phyloP scores from a whole-genome alignment of 2,113 vertebrate genomes.

The Chlamydotis undulata region DNA sequence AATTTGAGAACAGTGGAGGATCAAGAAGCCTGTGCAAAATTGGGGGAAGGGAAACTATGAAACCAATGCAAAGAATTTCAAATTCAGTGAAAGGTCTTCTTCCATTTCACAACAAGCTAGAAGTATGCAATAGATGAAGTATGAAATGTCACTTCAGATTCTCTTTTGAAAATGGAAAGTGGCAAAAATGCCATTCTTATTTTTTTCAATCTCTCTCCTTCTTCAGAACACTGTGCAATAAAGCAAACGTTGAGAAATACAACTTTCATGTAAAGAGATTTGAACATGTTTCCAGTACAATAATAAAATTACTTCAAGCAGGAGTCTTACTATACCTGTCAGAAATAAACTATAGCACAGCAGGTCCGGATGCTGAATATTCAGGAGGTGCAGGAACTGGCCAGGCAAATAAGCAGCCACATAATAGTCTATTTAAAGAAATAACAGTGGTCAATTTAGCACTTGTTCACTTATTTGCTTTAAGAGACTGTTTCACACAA shows the following conservation, averaged over 20 bases:
- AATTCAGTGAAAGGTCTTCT: slow-evolving; percentile 31
- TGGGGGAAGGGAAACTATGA: slow-evolving; percentile 3
- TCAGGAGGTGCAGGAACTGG: slow-evolving; percentile 90
- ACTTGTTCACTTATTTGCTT: slow-evolving; percentile 8
- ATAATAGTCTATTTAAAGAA: slow-evolving; percentile 83
- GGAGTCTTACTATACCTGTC: slow-evolving; percentile 76
- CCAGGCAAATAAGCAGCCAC: slow-evolving; percentile 87
- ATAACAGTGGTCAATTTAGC: slow-evolving; percentile 42
- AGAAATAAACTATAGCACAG: slow-evolving; percentile 91
- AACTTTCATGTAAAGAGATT: background rate
- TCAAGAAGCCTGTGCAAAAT: background rate
- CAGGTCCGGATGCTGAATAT: slow-evolving; percentile 89
- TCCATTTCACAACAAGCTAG: slow-evolving; percentile 10
- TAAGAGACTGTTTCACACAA: slow-evolving; percentile 9
- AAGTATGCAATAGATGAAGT: background rate
- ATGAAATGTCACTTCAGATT: background rate
- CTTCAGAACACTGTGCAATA: background rate
- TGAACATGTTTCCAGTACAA: background rate
- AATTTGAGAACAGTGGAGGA: slow-evolving; percentile 48
- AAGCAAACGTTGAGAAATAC: background rate
- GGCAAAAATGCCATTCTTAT: background rate
- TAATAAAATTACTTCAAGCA: background rate
- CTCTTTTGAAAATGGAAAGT: background rate
- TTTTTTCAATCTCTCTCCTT: background rate
- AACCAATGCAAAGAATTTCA: slow-evolving; percentile 23